Conservation (phyloP, 1,140 invertebrate species). For the Bombus cullumanus region DNA sequence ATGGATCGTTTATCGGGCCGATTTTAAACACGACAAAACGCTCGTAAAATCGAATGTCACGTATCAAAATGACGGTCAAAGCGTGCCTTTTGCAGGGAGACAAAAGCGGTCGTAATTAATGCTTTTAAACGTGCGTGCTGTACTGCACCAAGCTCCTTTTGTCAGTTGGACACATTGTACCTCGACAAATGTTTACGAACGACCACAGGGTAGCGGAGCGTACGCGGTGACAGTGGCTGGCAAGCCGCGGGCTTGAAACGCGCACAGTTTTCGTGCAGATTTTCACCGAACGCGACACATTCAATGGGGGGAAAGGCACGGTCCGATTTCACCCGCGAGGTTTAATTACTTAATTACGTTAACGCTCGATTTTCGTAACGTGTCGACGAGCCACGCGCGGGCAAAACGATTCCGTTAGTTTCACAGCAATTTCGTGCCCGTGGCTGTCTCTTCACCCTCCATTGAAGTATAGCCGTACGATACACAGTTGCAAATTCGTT, state of each 20-base stretch:
- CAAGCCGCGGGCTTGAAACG: constrained; percentile 41
- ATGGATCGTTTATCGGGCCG: background rate
- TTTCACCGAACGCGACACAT: constrained; percentile 24
- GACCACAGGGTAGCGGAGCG: constrained; percentile 38
- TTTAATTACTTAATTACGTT: constrained; percentile 62
- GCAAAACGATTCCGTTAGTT: constrained; percentile 48
- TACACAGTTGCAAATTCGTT: constrained; percentile 15
- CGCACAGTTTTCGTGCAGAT: constrained; percentile 49
- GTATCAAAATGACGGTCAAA: constrained; percentile 63
- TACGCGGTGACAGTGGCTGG: constrained; percentile 14
- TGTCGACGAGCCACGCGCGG: constrained; percentile 8
- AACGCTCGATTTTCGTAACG: constrained; percentile 48
- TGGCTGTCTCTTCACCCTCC: background rate
- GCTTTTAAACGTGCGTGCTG: constrained; percentile 59
- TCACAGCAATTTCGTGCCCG: constrained; percentile 20
- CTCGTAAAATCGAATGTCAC: constrained; percentile 53
- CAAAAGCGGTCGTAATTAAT: constrained; percentile 66
- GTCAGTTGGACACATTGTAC: constrained; percentile 57
- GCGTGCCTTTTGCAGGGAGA: constrained; percentile 54
- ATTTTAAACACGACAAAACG: constrained; percentile 26
- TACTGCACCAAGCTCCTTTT: constrained; percentile 57
- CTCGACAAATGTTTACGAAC: constrained; percentile 64
- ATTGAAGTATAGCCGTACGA: background rate
- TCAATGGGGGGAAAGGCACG: constrained; percentile 39
- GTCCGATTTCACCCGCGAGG: constrained; percentile 41